Evolutionary conservation across 2,797 vertebrate genomes (phyloP).

Genomic region (Tinamus major): DNA sequence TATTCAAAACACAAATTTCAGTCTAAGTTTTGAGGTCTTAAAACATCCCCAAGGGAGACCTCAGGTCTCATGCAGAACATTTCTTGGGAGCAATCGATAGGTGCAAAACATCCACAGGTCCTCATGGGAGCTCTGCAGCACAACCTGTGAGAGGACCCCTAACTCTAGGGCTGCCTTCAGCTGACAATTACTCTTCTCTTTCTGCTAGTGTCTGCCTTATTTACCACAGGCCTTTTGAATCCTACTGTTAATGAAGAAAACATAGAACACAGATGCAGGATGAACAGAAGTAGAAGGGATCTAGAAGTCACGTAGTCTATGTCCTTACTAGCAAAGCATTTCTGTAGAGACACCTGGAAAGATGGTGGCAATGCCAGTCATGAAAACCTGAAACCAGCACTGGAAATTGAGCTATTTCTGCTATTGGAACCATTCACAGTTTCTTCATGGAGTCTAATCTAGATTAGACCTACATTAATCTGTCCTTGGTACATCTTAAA

Average conservation of each 20-base stretch:
- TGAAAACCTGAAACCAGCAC: rapidly evolving
- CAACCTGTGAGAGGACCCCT: not conserved
- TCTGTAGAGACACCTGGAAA: not conserved
- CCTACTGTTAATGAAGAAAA: not conserved
- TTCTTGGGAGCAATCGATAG: not conserved
- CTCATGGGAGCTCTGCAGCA: rapidly evolving
- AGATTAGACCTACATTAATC: no score
- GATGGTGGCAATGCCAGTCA: not conserved
- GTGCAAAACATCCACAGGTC: not conserved
- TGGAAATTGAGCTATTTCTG: not conserved
- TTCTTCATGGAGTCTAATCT: not conserved
- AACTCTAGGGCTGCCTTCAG: not conserved
- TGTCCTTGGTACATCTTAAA: not conserved
- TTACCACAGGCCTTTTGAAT: not conserved
- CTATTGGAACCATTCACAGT: not conserved
- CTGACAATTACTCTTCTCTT: not conserved
- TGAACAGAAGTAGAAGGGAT: not conserved
- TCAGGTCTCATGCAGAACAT: not conserved
- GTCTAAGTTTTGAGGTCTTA: not conserved
- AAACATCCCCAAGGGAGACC: not conserved
- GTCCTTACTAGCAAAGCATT: not conserved
- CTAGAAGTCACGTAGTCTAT: rapidly evolving
- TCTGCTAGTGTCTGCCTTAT: not conserved
- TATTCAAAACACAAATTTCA: not conserved
- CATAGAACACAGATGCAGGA: not conserved